Evolutionary conservation across 2,113 vertebrate species (phyloP).

Genomic region (Bothrops jararaca): DNA sequence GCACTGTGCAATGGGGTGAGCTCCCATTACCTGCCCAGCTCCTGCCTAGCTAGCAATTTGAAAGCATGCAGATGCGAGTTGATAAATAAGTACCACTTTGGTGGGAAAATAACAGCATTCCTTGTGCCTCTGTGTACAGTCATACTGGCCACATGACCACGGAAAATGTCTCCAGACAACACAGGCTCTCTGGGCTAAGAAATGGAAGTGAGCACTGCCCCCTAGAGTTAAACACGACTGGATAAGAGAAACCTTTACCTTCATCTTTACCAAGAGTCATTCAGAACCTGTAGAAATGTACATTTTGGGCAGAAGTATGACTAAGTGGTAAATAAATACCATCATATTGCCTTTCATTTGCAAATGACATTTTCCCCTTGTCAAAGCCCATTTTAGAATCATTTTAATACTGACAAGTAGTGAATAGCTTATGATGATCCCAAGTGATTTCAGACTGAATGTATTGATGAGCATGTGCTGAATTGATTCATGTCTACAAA

Average conservation of each 20-base stretch:
- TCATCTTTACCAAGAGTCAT: background rate
- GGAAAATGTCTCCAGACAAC: background rate
- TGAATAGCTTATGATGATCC: background rate
- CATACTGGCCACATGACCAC: too few relatives aligned
- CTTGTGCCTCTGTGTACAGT: too few relatives aligned
- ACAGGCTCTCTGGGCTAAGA: background rate
- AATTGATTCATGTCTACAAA: background rate
- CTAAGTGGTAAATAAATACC: background rate
- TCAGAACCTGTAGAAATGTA: background rate
- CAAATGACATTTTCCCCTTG: background rate
- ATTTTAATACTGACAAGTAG: background rate
- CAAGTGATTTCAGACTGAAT: background rate
- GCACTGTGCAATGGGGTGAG: too few relatives aligned
- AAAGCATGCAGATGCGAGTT: too few relatives aligned
- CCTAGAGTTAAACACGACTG: too few relatives aligned
- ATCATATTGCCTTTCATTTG: constrained; percentile 3
- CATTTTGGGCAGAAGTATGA: background rate
- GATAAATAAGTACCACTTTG: too few relatives aligned
- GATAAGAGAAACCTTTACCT: background rate
- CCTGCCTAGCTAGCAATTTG: too few relatives aligned
- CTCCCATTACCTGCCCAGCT: too few relatives aligned
- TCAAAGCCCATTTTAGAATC: constrained; percentile 9
- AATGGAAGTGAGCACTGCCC: background rate
- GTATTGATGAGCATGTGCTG: constrained; percentile 12
- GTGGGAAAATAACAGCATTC: too few relatives aligned